Evolutionary conservation across 2,113 vertebrate genomes (phyloP).

Genomic region (Austrofundulus limnaeus): DNA sequence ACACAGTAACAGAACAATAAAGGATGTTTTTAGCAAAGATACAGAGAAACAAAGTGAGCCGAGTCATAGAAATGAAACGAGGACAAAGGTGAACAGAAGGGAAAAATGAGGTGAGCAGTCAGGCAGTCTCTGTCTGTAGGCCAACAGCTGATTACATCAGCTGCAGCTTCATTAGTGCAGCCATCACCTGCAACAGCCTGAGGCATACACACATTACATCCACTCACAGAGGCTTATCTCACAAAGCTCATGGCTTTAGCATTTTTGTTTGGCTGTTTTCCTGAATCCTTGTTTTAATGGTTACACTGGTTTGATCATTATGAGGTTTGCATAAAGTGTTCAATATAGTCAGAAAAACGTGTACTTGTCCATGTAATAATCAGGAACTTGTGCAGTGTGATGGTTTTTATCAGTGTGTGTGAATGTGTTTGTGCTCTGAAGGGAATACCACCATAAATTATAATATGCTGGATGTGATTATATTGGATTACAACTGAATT

Average conservation of each 20-base stretch:
- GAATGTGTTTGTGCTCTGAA: too few species aligned
- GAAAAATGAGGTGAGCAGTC: constrained; percentile 10
- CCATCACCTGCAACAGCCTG: constrained; percentile 41
- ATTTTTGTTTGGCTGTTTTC: constrained; percentile 22
- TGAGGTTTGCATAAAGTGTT: too few species aligned
- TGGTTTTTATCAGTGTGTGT: too few species aligned
- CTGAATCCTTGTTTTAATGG: too few species aligned
- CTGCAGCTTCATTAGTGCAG: constrained; percentile 38
- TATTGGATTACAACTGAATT: too few species aligned
- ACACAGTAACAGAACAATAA: not conserved
- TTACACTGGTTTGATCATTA: too few species aligned
- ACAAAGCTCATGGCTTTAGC: constrained; percentile 26
- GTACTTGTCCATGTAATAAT: too few species aligned
- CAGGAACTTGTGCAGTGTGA: too few species aligned
- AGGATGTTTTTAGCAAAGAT: not conserved
- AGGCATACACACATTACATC: constrained; percentile 18
- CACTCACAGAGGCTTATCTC: constrained; percentile 39
- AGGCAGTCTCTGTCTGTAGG: constrained; percentile 9
- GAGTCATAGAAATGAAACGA: not conserved
- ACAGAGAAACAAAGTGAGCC: not conserved
- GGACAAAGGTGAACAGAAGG: not conserved
- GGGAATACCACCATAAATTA: too few species aligned
- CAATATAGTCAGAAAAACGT: too few species aligned
- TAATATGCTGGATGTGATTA: too few species aligned
- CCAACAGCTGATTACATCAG: constrained; percentile 50